Evolutionary conservation across 2,113 vertebrate genomes (phyloP).

Genomic region (Halcyon senegalensis): DNA sequence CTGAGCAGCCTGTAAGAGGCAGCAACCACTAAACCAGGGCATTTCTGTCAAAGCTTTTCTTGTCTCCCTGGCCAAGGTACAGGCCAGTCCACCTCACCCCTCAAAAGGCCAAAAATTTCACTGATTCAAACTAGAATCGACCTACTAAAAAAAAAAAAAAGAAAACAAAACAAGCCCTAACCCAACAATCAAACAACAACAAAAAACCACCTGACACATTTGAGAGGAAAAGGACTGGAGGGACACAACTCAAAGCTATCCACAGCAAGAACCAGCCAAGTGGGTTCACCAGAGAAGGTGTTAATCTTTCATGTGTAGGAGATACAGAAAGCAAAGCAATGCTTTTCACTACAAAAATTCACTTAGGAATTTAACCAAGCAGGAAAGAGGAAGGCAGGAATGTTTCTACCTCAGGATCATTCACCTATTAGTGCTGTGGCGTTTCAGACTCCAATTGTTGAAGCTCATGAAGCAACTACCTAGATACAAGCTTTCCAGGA

Average conservation of each 20-base stretch:
- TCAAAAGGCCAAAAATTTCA: not conserved
- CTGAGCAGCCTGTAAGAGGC: not conserved
- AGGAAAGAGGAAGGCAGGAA: not conserved
- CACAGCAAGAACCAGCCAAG: not conserved
- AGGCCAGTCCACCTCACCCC: rapidly evolving
- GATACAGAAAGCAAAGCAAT: not conserved
- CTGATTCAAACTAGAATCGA: not conserved
- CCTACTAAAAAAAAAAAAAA: not conserved
- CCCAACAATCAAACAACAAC: too few species aligned
- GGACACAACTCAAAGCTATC: not conserved
- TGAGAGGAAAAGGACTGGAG: not conserved
- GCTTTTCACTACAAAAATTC: not conserved
- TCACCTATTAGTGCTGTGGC: not conserved
- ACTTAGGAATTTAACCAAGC: not conserved
- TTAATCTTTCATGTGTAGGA: not conserved
- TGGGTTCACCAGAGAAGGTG: not conserved
- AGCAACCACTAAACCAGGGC: not conserved
- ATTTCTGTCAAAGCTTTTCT: not conserved
- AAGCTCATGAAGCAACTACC: not conserved
- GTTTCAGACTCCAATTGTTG: not conserved
- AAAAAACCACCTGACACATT: too few species aligned
- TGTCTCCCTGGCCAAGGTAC: not conserved
- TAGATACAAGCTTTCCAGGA: not conserved
- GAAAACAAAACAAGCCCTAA: too few species aligned
- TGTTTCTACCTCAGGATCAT: not conserved